phyloP scores from a whole-genome alignment of 2,797 vertebrate species.

The Zalophus californianus region DNA sequence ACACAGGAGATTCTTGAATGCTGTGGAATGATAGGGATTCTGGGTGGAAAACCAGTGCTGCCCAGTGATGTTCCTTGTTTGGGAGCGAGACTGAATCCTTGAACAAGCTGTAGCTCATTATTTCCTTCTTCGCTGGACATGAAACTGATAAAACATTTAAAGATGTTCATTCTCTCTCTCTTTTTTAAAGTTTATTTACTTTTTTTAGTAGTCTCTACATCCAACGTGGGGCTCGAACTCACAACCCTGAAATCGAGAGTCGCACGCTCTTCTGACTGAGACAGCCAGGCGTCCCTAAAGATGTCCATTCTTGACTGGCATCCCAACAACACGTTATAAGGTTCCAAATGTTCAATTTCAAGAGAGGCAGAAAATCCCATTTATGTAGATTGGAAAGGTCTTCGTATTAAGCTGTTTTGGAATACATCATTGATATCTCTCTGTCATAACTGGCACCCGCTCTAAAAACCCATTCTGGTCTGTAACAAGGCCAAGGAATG shows the following conservation, averaged over 20 bases:
- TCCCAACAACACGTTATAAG: background rate
- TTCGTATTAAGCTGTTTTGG: background rate
- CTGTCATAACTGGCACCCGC: background rate
- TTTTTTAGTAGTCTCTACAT: background rate
- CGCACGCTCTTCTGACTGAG: background rate
- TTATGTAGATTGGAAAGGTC: background rate
- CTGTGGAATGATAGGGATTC: background rate
- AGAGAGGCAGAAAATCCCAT: slow-evolving; percentile 1
- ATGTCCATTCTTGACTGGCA: background rate
- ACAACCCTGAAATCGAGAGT: background rate
- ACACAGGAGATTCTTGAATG: background rate
- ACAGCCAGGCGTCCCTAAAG: background rate
- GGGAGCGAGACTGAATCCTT: background rate
- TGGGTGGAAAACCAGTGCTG: background rate
- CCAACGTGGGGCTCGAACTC: background rate
- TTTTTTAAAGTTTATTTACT: background rate
- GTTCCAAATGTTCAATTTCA: slow-evolving; percentile 14
- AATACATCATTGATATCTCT: slow-evolving; percentile 23
- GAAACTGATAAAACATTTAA: slow-evolving; percentile 34
- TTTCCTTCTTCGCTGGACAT: background rate
- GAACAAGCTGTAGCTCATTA: background rate
- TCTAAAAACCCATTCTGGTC: background rate
- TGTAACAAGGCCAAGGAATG: background rate
- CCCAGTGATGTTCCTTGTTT: background rate
- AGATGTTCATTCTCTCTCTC: background rate